A percentile compares a stretch with the other conserved stretches of the same genome.
Conservation (phyloP, 2,888 invertebrate genomes). For the Brachyopa scutellaris region DNA sequence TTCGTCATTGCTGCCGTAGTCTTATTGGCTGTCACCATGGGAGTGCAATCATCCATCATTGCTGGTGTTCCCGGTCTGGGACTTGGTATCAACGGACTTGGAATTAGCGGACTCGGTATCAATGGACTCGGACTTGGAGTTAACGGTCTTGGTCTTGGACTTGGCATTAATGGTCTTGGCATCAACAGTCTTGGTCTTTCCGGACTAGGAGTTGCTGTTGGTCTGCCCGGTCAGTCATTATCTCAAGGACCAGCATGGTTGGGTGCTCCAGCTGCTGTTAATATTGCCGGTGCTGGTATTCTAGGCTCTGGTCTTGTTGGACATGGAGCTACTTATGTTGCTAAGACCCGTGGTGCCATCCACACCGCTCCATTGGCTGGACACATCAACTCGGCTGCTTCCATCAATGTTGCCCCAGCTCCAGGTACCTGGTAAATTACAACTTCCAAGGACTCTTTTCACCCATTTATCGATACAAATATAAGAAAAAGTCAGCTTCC, state of each 20-base stretch:
- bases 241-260: constrained; percentile 56
- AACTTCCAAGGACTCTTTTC: too few species aligned
- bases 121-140: constrained; percentile 14
- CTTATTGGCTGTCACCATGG: constrained; percentile 79
- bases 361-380: constrained; percentile 79
- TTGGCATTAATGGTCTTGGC: not conserved
- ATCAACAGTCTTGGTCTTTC: too few species aligned
- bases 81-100: constrained; percentile 57
- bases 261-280: constrained; percentile 46
- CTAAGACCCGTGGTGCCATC: constrained; percentile 78
- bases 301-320: constrained; percentile 76
- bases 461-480: too few species aligned
- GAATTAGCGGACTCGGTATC: not conserved
- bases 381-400: constrained; percentile 77
- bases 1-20: constrained; percentile 76
- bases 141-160: constrained; percentile 7
- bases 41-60: constrained; percentile 78
- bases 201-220: not conserved
- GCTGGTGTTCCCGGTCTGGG: constrained; percentile 57
- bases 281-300: constrained; percentile 53
- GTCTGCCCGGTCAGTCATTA: too few species aligned
- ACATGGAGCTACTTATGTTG: constrained; percentile 78
- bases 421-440: constrained; percentile 76
- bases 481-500: too few species aligned
- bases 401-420: constrained; percentile 78